Conservation (phyloP, 2,113 vertebrate species). For the Ondatra zibethicus region DNA sequence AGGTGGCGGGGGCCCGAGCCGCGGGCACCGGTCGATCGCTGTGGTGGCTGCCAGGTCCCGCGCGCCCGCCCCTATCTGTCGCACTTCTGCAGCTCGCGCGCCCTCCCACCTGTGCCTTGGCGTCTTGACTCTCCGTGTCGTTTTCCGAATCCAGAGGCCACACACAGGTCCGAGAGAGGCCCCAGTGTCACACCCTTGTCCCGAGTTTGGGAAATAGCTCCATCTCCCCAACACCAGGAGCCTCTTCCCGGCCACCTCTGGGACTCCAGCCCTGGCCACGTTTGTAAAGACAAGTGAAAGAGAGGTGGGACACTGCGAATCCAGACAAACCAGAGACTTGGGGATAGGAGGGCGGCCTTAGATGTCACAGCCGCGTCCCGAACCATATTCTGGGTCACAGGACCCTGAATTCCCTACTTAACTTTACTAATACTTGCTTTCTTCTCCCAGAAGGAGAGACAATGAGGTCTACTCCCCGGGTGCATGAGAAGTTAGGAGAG, state of each 20-base stretch:
- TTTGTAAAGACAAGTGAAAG: background rate
- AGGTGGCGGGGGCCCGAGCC: background rate
- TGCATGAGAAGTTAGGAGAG: background rate
- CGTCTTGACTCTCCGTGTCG: background rate
- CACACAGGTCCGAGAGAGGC: too few species aligned
- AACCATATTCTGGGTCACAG: background rate
- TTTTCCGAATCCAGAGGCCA: too few species aligned
- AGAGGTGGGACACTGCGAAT: fast-evolving
- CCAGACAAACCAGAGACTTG: background rate
- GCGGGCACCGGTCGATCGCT: background rate
- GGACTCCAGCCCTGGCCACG: background rate
- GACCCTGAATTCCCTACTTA: background rate
- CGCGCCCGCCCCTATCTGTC: background rate
- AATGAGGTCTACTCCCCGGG: background rate
- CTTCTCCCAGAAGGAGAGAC: background rate
- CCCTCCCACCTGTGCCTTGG: background rate
- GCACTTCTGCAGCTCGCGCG: background rate
- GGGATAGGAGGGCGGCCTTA: background rate
- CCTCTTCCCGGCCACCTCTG: background rate
- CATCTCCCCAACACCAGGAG: background rate
- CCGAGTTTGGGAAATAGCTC: fast-evolving
- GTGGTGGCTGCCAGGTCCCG: background rate
- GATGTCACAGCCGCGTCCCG: background rate
- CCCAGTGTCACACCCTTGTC: background rate
- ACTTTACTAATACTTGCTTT: background rate